phyloP scores from a whole-genome alignment of 2,888 invertebrate genomes.

The Zootermopsis nevadensis region DNA sequence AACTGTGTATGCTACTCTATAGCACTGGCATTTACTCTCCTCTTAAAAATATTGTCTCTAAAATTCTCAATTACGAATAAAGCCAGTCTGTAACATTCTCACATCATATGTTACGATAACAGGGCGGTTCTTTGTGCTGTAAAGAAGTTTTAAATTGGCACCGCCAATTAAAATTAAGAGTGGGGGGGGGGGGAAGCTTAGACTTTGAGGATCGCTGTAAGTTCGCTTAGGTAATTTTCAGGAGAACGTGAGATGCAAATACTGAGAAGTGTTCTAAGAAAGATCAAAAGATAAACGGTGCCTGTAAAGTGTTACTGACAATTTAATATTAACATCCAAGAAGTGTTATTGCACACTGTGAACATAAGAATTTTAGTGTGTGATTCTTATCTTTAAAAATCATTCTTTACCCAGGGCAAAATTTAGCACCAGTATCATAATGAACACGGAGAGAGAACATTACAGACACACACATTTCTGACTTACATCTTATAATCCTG shows the following conservation, averaged over 20 bases:
- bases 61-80: not conserved
- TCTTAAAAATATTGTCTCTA: not conserved
- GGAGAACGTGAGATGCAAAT: constrained; percentile 10
- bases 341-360: not conserved
- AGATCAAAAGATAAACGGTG: not conserved
- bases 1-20: not conserved
- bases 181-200: not conserved
- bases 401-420: too few relatives aligned
- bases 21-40: not conserved
- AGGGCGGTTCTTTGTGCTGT: not conserved
- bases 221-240: not conserved
- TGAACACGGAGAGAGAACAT: too few relatives aligned
- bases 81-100: not conserved
- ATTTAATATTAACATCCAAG: not conserved
- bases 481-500: too few relatives aligned
- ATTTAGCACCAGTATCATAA: too few relatives aligned
- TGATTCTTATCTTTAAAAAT: not conserved
- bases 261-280: not conserved
- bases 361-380: not conserved
- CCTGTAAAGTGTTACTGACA: not conserved
- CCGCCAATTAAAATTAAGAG: not conserved
- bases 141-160: not conserved
- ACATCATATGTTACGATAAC: not conserved
- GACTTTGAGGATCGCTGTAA: not conserved
- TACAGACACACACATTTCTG: too few relatives aligned